Evolutionary conservation across 2,113 vertebrate genomes (phyloP).

Genomic region (Hypomesus transpacificus): DNA sequence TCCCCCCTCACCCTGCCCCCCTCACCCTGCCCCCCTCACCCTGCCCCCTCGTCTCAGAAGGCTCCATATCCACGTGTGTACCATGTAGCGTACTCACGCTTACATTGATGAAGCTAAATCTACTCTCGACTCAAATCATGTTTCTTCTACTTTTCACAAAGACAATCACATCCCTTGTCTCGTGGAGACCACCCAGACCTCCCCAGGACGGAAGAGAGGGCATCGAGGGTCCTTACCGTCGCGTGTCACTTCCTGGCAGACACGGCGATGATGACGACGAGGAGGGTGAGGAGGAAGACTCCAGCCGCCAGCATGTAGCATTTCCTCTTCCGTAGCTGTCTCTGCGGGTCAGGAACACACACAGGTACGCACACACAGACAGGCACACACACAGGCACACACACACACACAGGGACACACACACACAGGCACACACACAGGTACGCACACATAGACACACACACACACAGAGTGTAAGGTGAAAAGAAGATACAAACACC

Average conservation of each 20-base stretch:
- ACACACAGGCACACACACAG: not conserved
- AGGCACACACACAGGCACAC: not conserved
- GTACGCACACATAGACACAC: not conserved
- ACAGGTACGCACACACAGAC: not conserved
- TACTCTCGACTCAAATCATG: no score
- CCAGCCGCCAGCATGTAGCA: conserved; percentile 68
- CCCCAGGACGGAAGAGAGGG: no score
- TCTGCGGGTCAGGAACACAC: conserved; percentile 47
- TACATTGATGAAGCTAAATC: no score
- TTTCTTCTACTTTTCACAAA: no score
- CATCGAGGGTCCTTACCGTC: conserved; percentile 51
- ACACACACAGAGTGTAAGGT: not conserved
- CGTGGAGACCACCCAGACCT: no score
- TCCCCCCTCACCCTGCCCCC: no score
- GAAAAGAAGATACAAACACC: not conserved
- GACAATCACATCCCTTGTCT: no score
- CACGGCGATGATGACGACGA: conserved; percentile 71
- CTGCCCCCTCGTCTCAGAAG: not conserved
- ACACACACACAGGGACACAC: not conserved
- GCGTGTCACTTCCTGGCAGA: conserved; percentile 68
- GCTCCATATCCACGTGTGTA: no score
- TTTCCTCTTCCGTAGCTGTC: conserved; percentile 72
- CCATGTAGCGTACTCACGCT: no score
- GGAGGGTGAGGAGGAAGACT: conserved; percentile 56
- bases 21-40: no score